Evolutionary conservation across 2,888 invertebrate genomes (phyloP), one percentile per base, ranked within the genome.

Genomic region (Acleris sparsana): DNA sequence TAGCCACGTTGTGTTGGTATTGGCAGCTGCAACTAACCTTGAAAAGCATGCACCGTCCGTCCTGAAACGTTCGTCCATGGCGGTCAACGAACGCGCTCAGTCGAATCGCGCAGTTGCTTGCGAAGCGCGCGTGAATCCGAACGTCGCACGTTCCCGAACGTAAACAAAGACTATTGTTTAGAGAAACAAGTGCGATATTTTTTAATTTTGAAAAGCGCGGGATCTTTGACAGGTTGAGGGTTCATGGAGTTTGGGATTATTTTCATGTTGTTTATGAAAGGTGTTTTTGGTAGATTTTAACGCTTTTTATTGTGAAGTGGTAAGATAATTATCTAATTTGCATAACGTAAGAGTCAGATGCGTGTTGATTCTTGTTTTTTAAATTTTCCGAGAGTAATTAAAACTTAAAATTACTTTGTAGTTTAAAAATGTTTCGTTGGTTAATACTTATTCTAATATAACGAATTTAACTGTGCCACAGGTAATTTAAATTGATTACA

Each of bases 101-200:
- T 29, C 66, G 66, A 65, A 64, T 65, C 68, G 69, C 77, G 76
- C 79, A 80, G 78, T 79, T 70, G 72, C 56, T 71, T 65, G 68
- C 71, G 71, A 65, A 58, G 68, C 71, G 71, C 69, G 71, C 64
- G 53, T 62, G 73, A 65, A 71, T 68, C 44, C 68, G 72, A 69
- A 67, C 72, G 72, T 72, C 69, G 69, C 72, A 71, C 73, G 66
- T 72, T 67, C 60, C 63, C 53, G 63, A 72, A 73, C 71, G 72
- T 75, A 75, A 79, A 82, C 79, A 81, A 80, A 81, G 76, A 69
- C 70, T 67, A 68, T 76, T 75, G 74, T 73, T 63, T 63, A 46
- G 43, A 65, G 68, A 70, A 63, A 65, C 18, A 29, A 22, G 52
- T 17, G 64, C 43, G 39, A n/a, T 29, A 52, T 69, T 70, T 68